phyloP scores from a whole-genome alignment of 2,797 vertebrate genomes.

The Hemibagrus guttatus region DNA sequence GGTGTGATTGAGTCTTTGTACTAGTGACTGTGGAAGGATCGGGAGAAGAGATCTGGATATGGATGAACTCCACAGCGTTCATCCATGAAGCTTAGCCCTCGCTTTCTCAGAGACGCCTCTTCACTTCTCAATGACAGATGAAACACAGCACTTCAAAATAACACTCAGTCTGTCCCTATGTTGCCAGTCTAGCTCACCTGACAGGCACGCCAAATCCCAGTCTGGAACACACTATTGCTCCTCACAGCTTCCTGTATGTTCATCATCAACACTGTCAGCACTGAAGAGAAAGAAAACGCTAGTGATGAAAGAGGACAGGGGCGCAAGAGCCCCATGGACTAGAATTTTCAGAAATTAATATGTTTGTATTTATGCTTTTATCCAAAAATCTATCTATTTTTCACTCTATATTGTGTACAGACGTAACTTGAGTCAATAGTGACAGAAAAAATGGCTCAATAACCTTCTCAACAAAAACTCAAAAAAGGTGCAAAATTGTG shows the following conservation, averaged over 20 bases:
- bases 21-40: constrained; percentile 19
- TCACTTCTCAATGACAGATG: constrained; percentile 34
- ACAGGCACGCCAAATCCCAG: constrained; percentile 16
- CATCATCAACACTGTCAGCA: constrained; percentile 27
- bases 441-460: background rate
- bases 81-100: constrained; percentile 24
- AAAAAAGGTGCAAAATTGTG: background rate
- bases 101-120: background rate
- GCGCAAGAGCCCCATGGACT: background rate
- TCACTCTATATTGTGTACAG: background rate
- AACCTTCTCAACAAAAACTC: background rate
- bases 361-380: constrained; percentile 8
- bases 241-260: constrained; percentile 13
- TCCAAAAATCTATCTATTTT: background rate
- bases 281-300: constrained; percentile 14
- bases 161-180: constrained; percentile 15
- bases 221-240: constrained; percentile 14
- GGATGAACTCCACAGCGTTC: constrained; percentile 17
- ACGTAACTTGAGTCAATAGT: background rate
- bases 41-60: constrained; percentile 1
- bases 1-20: constrained; percentile 24
- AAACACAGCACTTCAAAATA: constrained; percentile 43
- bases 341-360: constrained; percentile 2
- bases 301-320: constrained; percentile 1
- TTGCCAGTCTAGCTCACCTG: constrained; percentile 33